Conservation (phyloP, 2,113 vertebrate genomes). For the Entomyzon cyanotis region DNA sequence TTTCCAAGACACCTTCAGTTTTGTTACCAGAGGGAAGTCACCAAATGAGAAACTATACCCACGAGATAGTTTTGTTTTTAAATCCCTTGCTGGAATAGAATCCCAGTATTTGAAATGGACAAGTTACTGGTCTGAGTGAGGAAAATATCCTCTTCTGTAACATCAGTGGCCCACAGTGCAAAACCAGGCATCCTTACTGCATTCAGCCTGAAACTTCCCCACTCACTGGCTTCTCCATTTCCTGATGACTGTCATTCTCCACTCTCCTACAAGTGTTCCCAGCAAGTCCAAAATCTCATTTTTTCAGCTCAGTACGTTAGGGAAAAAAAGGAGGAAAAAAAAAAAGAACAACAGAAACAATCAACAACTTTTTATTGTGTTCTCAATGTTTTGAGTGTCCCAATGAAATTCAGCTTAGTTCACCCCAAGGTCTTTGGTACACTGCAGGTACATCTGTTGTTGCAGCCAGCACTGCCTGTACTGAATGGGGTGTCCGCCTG, state of each 20-base stretch:
- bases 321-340: neutral
- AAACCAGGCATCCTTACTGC: neutral
- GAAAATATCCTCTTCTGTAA: neutral
- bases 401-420: neutral
- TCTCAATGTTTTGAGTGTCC: neutral
- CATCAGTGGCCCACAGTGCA: neutral
- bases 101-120: neutral
- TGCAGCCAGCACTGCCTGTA: neutral
- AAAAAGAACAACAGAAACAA: neutral
- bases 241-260: neutral
- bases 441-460: rapidly evolving
- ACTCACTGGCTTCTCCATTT: rapidly evolving
- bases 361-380: neutral
- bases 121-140: neutral
- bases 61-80: neutral
- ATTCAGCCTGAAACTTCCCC: neutral
- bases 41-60: neutral
- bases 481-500: neutral
- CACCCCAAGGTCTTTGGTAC: neutral
- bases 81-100: neutral
- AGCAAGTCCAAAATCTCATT: neutral
- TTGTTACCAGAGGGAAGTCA: neutral
- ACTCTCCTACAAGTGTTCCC: neutral
- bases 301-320: neutral
- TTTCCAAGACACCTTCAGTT: neutral